Evolutionary conservation across 2,113 vertebrate species (phyloP), one percentile per base, ranked within the genome.

Genomic region (Heterotis niloticus): DNA sequence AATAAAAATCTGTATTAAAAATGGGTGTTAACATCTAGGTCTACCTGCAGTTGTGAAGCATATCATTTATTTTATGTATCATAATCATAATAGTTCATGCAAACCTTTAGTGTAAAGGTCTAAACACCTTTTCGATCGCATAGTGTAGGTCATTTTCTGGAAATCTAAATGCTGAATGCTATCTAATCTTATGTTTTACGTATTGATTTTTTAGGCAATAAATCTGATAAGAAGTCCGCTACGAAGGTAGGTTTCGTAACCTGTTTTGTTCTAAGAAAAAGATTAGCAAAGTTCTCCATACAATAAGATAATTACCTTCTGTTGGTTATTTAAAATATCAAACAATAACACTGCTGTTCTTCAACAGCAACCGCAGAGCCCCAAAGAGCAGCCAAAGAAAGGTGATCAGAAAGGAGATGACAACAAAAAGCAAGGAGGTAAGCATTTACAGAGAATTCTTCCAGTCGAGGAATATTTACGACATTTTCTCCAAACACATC

Each of bases 351-450:
- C 17, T 76, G 56, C 18, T 26, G 80, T 74, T 34, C 11, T 78
- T 64, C 78, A 80, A 75, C 82, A 94, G 91, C 91, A 91, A 89
- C 90, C 92, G 87, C 88, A 90, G 88, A 93, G 89, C 90, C 90
- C 91, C 84, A 92, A 92, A 90, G 93, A 94, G 75, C 93, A 94
- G 83, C 90, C 90, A 78, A 92, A 93, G 87, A 93, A 94, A 92
- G 90, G 9, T 88, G 92, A 94, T 90, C 91, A 93, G 89, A 94
- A 94, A 92, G 90, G 90, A 92, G 91, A 93, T 79, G 91, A 92
- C 76, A 90, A 85, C 85, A 92, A 93, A 87, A 94, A 94, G 88
- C 92, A 93, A 92, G 92, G 92, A 93, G 93, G 93, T 94, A 90
- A 91, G 80, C 79, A 87, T 80, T 17, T 26, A 12, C n/a, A 29